Evolutionary conservation across 1,140 invertebrate genomes (phyloP).

Genomic region (Dreissena polymorpha): DNA sequence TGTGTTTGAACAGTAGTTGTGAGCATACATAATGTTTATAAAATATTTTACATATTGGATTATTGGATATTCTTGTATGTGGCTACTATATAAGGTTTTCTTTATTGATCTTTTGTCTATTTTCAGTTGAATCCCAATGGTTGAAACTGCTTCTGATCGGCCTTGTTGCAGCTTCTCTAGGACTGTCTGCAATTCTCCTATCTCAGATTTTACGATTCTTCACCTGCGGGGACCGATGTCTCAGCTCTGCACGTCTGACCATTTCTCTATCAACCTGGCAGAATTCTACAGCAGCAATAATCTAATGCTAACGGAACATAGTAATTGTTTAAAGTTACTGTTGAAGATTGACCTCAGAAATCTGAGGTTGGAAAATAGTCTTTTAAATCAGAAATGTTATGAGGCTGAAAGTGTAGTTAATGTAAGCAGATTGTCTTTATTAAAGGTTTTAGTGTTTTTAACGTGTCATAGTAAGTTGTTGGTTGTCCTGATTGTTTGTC

Average conservation of each 20-base stretch:
- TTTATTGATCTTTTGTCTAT: background rate
- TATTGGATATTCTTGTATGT: too few species aligned
- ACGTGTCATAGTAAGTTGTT: too few species aligned
- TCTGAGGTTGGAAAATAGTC: conserved; percentile 19
- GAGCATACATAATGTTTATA: too few species aligned
- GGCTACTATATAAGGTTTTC: too few species aligned
- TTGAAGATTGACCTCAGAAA: conserved; percentile 2
- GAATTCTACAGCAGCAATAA: conserved; percentile 73
- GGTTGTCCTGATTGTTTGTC: background rate
- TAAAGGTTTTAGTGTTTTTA: background rate
- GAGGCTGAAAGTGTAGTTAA: background rate
- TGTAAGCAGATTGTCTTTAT: background rate
- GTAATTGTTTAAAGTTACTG: background rate
- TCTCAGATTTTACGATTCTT: conserved; percentile 45
- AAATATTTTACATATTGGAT: too few species aligned
- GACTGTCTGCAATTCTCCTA: conserved; percentile 25
- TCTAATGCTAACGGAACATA: conserved; percentile 49
- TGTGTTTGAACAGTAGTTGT: too few species aligned
- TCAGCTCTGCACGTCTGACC: conserved; percentile 69
- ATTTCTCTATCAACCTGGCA: conserved; percentile 69
- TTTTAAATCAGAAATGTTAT: background rate
- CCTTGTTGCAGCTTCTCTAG: conserved; percentile 17
- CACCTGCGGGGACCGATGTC: conserved; percentile 72
- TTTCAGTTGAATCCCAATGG: conserved; percentile 46
- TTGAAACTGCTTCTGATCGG: background rate